Evolutionary conservation across 2,113 vertebrate genomes (phyloP).

Genomic region (Lipophrys pholis): DNA sequence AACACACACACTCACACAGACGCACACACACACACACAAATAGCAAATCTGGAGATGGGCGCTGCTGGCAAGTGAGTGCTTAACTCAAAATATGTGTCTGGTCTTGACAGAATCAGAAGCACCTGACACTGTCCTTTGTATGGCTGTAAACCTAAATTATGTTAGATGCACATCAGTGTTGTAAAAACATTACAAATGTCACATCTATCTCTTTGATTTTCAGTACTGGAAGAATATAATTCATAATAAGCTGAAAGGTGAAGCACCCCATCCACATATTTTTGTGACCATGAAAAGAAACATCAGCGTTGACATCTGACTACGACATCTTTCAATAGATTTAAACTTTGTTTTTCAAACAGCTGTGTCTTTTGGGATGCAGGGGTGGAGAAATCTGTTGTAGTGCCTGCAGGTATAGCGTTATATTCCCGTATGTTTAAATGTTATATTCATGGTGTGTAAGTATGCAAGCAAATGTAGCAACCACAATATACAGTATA

Average conservation of each 20-base stretch:
- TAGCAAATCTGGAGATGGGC: conserved; percentile 54
- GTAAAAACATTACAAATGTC: not conserved
- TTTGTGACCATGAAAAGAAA: not conserved
- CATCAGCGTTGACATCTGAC: not conserved
- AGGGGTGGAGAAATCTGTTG: conserved; percentile 26
- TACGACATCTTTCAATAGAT: not conserved
- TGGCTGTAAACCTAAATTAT: not conserved
- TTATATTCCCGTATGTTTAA: conserved; percentile 28
- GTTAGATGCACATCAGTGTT: not conserved
- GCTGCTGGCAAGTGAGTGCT: conserved; percentile 21
- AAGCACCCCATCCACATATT: not conserved
- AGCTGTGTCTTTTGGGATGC: not conserved
- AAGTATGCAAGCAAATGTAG: conserved; percentile 30
- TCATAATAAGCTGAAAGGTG: not conserved
- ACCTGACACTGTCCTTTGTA: conserved; percentile 17
- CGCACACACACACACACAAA: conserved; percentile 26
- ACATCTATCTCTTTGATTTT: not conserved
- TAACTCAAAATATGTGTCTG: conserved; percentile 33
- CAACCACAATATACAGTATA: conserved; percentile 40
- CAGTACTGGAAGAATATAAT: not conserved
- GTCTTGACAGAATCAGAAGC: conserved; percentile 13
- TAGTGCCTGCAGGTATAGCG: conserved; percentile 18
- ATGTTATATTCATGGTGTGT: conserved; percentile 27
- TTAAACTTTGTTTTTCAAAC: conserved; percentile 9
- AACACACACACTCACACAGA: conserved; percentile 38